Evolutionary conservation across 2,797 vertebrate genomes (phyloP).

Genomic region (Antennarius maculatus): DNA sequence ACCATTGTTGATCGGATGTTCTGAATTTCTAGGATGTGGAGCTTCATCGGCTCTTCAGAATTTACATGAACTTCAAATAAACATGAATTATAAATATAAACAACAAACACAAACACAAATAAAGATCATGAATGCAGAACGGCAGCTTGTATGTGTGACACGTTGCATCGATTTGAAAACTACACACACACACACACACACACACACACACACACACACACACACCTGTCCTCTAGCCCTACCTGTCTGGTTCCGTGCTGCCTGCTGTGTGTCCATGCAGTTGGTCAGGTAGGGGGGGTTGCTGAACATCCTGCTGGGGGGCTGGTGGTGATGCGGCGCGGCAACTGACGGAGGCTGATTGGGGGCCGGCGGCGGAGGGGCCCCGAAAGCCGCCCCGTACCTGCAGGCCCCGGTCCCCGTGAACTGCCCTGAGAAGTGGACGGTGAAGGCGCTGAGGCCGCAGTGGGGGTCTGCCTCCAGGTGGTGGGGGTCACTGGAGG

Average conservation of each 20-base stretch:
- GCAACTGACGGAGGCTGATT: conserved; percentile 86
- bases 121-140: neutral
- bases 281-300: conserved; percentile 92
- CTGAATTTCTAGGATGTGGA: neutral
- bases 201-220: conserved; percentile 6
- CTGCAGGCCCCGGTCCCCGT: conserved; percentile 95
- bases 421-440: conserved; percentile 98
- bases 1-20: neutral
- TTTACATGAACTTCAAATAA: neutral
- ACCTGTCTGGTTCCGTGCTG: conserved; percentile 91
- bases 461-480: conserved; percentile 87
- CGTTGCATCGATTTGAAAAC: neutral
- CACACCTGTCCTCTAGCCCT: neutral
- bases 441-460: conserved; percentile 93
- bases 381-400: conserved; percentile 91
- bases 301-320: conserved; percentile 92
- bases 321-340: conserved; percentile 89
- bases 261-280: conserved; percentile 91
- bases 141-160: neutral
- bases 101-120: neutral
- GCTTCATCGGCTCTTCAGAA: neutral
- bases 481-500: conserved; percentile 86
- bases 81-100: neutral
- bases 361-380: conserved; percentile 64
- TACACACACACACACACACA: conserved; percentile 3